These are phyloP conservation scores for Typhlichthys eigenmanni DNA, from an alignment of 2,797 vertebrate genomes.

Conservation along the genomic window DNA sequence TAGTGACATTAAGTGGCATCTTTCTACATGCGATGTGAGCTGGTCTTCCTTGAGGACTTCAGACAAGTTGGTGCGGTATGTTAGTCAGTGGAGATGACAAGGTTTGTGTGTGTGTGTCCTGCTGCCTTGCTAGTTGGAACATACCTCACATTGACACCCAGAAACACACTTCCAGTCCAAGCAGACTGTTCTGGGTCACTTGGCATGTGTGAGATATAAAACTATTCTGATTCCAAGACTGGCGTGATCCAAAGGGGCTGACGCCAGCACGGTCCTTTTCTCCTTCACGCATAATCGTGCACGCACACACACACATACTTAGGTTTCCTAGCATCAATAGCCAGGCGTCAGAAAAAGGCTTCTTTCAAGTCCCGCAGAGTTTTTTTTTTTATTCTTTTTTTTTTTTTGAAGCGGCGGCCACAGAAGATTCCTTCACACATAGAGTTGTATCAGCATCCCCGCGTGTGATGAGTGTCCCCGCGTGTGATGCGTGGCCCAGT, in stretches of 20 bases:
- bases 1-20: neutral
- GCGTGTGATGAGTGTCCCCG: slow-evolving; percentile 55
- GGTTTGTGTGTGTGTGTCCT: slow-evolving; percentile 63
- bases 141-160: slow-evolving; percentile 60
- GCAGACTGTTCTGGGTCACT: slow-evolving; percentile 48
- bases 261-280: slow-evolving; percentile 60
- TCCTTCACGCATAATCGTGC: slow-evolving; percentile 36
- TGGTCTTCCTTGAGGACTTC: neutral
- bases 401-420: slow-evolving; percentile 64
- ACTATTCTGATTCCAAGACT: slow-evolving; percentile 43
- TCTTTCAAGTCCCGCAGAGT: slow-evolving; percentile 43
- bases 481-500: slow-evolving; percentile 59
- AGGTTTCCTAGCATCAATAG: slow-evolving; percentile 47
- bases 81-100: slow-evolving; percentile 41
- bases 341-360: slow-evolving; percentile 60
- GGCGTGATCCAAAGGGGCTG: slow-evolving; percentile 55
- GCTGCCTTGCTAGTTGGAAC: slow-evolving; percentile 72
- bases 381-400: too few species aligned
- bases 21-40: neutral
- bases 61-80: neutral
- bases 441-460: slow-evolving; percentile 58
- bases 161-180: slow-evolving; percentile 39
- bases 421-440: slow-evolving; percentile 67
- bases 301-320: slow-evolving; percentile 43
- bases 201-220: slow-evolving; percentile 43